A percentile compares a stretch with the other conserved stretches of the same genome.
Evolutionary conservation across 1,140 invertebrate species (phyloP).

Genomic region (Aphelenchoides fujianensis): DNA sequence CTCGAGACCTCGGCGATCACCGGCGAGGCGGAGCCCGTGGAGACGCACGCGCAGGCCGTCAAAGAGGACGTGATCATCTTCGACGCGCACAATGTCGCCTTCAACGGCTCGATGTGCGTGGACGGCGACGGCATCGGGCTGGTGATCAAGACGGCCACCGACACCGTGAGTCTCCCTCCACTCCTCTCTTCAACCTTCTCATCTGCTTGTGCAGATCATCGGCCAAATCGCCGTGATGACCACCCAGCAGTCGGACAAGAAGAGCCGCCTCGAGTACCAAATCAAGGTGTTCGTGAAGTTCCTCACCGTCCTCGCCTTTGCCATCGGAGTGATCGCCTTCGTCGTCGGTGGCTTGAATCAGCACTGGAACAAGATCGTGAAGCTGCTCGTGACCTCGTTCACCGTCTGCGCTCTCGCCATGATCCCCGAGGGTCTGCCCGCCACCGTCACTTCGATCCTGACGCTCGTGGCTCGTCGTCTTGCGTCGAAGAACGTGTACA

Average conservation of each 20-base stretch:
- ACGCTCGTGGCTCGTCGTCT: slow-evolving; percentile 95
- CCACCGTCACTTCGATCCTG: slow-evolving; percentile 95
- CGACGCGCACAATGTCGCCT: slow-evolving; percentile 52
- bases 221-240: slow-evolving; percentile 53
- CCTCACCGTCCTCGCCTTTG: slow-evolving; percentile 42
- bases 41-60: slow-evolving; percentile 45
- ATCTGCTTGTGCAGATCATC: too few relatives aligned
- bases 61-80: slow-evolving; percentile 41
- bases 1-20: slow-evolving; percentile 77
- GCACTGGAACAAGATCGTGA: slow-evolving; percentile 33
- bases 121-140: slow-evolving; percentile 51
- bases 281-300: slow-evolving; percentile 50
- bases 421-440: slow-evolving; percentile 91
- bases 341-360: slow-evolving; percentile 42
- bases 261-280: slow-evolving; percentile 38
- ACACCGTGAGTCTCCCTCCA: slow-evolving; percentile 38
- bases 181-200: too few relatives aligned
- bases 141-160: slow-evolving; percentile 45
- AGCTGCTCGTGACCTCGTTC: slow-evolving; percentile 31
- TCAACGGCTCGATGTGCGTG: slow-evolving; percentile 53
- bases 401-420: slow-evolving; percentile 41
- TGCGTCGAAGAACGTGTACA: slow-evolving; percentile 93
- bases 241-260: slow-evolving; percentile 41
- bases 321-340: slow-evolving; percentile 43
- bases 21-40: slow-evolving; percentile 72